These are phyloP conservation scores for Belgica antarctica DNA, from an alignment of 2,888 invertebrate species.

Conservation along the genomic window DNA sequence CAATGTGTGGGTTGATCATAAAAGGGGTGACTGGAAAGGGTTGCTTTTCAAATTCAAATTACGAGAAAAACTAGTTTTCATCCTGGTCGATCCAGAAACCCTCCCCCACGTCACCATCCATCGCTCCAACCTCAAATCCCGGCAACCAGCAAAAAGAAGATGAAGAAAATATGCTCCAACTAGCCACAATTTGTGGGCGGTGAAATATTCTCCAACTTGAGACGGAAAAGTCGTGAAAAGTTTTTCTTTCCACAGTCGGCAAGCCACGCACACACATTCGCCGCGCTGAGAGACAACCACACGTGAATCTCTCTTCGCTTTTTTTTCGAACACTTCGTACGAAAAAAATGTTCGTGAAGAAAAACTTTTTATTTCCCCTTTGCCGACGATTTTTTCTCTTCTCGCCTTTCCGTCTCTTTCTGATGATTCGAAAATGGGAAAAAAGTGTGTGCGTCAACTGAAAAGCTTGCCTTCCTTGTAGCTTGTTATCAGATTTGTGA, in stretches of 20 bases:
- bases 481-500: too few species aligned
- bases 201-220: conserved; percentile 40
- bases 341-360: conserved; percentile 30
- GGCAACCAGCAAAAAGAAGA: not conserved
- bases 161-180: conserved; percentile 19
- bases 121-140: not conserved
- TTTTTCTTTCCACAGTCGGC: conserved; percentile 31
- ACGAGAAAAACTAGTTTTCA: too few species aligned
- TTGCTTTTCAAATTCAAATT: too few species aligned
- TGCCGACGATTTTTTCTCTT: conserved; percentile 3
- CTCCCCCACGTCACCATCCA: not conserved
- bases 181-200: conserved; percentile 40
- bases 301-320: conserved; percentile 13
- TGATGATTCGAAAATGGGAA: conserved; percentile 36
- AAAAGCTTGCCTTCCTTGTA: conserved; percentile 28
- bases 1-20: not conserved
- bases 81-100: not conserved
- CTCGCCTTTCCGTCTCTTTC: conserved; percentile 33
- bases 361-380: conserved; percentile 39
- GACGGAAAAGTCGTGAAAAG: conserved; percentile 29
- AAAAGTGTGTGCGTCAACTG: conserved; percentile 25
- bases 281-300: conserved; percentile 30
- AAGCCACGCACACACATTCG: conserved; percentile 3
- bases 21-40: not conserved
- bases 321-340: conserved; percentile 18